Evolutionary conservation across 2,888 invertebrate genomes (phyloP).

Genomic region (Autographa gamma): DNA sequence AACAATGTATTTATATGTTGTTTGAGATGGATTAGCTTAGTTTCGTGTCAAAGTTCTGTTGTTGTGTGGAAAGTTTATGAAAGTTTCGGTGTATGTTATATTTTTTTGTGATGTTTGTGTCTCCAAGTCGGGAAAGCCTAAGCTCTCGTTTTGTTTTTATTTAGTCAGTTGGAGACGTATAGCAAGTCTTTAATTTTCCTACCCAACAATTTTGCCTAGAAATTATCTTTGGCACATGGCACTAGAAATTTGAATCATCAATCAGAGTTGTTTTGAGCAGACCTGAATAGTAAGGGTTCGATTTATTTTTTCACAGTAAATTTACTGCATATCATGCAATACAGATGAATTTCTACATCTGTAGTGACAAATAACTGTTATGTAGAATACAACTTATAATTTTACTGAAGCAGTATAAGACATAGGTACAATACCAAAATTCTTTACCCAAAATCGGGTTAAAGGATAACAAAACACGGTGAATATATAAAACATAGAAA

Average conservation of each 20-base stretch:
- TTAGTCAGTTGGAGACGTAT: too few relatives aligned
- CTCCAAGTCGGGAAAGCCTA: neutral
- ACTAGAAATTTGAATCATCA: too few relatives aligned
- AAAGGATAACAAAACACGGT: neutral
- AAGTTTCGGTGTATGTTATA: neutral
- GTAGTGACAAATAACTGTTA: too few relatives aligned
- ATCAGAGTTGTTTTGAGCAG: too few relatives aligned
- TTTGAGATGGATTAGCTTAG: neutral
- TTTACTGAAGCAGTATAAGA: neutral
- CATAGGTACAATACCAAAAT: neutral
- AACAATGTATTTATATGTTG: constrained; percentile 1
- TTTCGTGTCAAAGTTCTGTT: neutral
- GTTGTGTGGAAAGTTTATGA: neutral
- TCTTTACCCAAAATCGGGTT: neutral
- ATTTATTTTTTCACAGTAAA: too few relatives aligned
- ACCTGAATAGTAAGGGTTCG: too few relatives aligned
- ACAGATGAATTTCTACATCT: too few relatives aligned
- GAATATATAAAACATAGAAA: constrained; percentile 21
- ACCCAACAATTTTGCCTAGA: too few relatives aligned
- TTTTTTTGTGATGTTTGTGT: neutral
- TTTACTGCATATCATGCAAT: too few relatives aligned
- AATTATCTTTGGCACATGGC: too few relatives aligned
- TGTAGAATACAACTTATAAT: too few relatives aligned
- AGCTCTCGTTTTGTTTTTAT: neutral
- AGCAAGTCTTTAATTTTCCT: too few relatives aligned